Evolutionary conservation across 2,888 invertebrate species (phyloP).

Genomic region (Neoascia interrupta): DNA sequence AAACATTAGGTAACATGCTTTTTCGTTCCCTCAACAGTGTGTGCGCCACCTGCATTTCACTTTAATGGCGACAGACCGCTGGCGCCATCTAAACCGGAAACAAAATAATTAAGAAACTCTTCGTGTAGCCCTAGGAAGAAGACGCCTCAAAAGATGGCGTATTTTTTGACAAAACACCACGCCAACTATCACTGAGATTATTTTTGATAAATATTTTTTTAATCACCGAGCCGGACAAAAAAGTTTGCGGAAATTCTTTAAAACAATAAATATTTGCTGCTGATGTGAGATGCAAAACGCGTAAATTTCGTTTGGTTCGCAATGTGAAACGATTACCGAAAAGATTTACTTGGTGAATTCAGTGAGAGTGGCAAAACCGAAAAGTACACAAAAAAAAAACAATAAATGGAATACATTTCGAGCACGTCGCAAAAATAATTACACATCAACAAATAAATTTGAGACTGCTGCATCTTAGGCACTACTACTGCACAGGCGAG

Average conservation of each 20-base stretch:
- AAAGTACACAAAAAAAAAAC: constrained; percentile 32
- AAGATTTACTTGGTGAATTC: constrained; percentile 9
- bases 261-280: constrained; percentile 16
- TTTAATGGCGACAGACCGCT: not conserved
- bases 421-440: constrained; percentile 42
- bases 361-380: constrained; percentile 37
- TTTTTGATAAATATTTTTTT: constrained; percentile 64
- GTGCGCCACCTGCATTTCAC: constrained; percentile 50
- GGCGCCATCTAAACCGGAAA: constrained; percentile 73
- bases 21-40: not conserved
- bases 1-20: too few species aligned
- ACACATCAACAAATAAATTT: not conserved
- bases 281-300: not conserved
- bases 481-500: too few species aligned
- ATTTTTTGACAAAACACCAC: constrained; percentile 72
- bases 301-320: not conserved
- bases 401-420: constrained; percentile 33
- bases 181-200: constrained; percentile 61
- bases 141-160: constrained; percentile 78
- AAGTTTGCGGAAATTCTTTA: not conserved
- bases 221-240: constrained; percentile 31
- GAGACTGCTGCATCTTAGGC: too few species aligned
- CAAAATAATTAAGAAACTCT: constrained; percentile 68
- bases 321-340: constrained; percentile 17
- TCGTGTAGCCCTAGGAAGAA: constrained; percentile 62